phyloP scores from a whole-genome alignment of 2,888 invertebrate species.

The Hydroisotoma schaefferi region DNA sequence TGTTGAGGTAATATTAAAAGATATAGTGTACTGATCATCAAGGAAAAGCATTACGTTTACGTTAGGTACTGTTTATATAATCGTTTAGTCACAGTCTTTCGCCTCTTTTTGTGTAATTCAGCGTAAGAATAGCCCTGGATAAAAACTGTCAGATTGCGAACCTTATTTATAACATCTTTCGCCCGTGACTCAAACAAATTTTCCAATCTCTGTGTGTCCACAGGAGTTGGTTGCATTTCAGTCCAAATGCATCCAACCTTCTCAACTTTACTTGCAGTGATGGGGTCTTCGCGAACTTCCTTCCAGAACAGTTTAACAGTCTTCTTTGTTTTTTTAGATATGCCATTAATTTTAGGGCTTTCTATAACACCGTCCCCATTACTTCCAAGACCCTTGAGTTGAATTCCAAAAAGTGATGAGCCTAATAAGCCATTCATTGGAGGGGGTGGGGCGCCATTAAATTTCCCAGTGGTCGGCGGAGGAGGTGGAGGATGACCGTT shows the following conservation, averaged over 20 bases:
- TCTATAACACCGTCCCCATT: too few relatives aligned
- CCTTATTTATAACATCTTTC: constrained; percentile 92
- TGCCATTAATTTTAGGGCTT: too few relatives aligned
- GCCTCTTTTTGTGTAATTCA: too few relatives aligned
- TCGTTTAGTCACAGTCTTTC: too few relatives aligned
- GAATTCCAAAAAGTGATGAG: constrained; percentile 52
- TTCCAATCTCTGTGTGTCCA: constrained; percentile 90
- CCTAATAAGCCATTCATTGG: constrained; percentile 40
- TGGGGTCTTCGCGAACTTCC: constrained; percentile 77
- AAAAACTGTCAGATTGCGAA: constrained; percentile 53
- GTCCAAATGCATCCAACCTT: constrained; percentile 72
- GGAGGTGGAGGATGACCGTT: constrained; percentile 52
- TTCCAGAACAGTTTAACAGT: constrained; percentile 98
- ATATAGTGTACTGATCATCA: too few relatives aligned
- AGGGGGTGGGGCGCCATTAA: constrained; percentile 52
- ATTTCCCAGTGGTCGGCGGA: constrained; percentile 49
- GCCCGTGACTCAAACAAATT: constrained; percentile 95
- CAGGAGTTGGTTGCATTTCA: constrained; percentile 73
- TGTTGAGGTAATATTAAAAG: too few relatives aligned
- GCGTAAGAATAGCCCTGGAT: too few relatives aligned
- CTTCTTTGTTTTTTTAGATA: constrained; percentile 80
- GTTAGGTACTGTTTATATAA: too few relatives aligned
- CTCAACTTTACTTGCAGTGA: constrained; percentile 59
- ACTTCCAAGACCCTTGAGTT: constrained; percentile 51
- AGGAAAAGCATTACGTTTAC: too few relatives aligned